Conservation (phyloP, 2,888 invertebrate species). For the Acanthosoma haemorrhoidale region DNA sequence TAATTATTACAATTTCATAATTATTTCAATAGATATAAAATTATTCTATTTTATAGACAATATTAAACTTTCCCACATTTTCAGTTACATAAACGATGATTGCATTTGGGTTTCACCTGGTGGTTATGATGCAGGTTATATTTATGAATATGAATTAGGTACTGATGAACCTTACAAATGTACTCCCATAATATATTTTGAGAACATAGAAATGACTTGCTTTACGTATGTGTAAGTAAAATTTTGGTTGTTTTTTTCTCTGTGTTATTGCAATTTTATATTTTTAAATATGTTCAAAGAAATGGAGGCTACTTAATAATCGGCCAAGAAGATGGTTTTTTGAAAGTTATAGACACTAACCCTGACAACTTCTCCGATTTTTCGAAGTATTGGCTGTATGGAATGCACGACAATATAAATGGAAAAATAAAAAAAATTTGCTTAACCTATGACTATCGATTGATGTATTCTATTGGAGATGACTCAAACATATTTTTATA, state of each 20-base stretch:
- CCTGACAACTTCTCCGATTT: conserved; percentile 52
- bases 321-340: conserved; percentile 53
- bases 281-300: background rate
- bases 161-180: conserved; percentile 49
- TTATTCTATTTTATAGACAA: no score
- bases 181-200: conserved; percentile 51
- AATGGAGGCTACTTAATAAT: conserved; percentile 24
- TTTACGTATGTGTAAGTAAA: conserved; percentile 15
- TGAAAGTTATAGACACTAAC: conserved; percentile 54
- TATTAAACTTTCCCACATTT: no score
- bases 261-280: background rate
- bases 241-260: background rate
- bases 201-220: conserved; percentile 54
- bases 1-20: no score
- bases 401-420: conserved; percentile 70
- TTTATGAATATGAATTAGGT: conserved; percentile 56
- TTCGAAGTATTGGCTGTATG: conserved; percentile 60
- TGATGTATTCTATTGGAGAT: conserved; percentile 59
- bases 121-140: conserved; percentile 62
- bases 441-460: conserved; percentile 54
- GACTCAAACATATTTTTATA: conserved; percentile 76
- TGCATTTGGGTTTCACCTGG: conserved; percentile 59
- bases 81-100: conserved; percentile 42
- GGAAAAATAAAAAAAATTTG: conserved; percentile 61
- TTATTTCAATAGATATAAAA: no score